phyloP scores from a whole-genome alignment of 2,113 vertebrate species.

The Hippocampus barbouri region DNA sequence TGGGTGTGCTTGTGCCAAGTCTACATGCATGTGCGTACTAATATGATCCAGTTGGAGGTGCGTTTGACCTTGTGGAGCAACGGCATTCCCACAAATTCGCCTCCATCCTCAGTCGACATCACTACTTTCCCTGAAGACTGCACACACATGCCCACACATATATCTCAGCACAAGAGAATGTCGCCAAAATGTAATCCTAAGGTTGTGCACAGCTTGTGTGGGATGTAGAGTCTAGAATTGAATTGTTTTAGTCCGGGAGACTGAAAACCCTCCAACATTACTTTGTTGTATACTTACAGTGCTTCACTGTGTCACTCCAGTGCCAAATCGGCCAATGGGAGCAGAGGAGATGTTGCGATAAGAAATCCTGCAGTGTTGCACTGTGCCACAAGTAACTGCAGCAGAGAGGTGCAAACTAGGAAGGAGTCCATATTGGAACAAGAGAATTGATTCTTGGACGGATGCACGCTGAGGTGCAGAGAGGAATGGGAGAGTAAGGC shows the following conservation, averaged over 20 bases:
- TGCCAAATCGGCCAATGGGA: constrained; percentile 27
- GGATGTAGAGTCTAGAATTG: constrained; percentile 12
- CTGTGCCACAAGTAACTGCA: constrained; percentile 44
- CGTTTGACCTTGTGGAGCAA: constrained; percentile 56
- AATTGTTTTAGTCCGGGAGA: constrained; percentile 8
- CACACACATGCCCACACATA: constrained; percentile 1
- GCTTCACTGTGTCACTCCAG: constrained; percentile 33
- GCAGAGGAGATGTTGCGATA: constrained; percentile 28
- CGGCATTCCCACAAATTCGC: constrained; percentile 41
- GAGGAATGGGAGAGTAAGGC: constrained; percentile 16
- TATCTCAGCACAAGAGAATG: background rate
- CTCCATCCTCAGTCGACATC: constrained; percentile 17
- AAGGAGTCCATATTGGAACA: constrained; percentile 38
- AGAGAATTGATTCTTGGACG: constrained; percentile 52
- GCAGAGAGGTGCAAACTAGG: constrained; percentile 30
- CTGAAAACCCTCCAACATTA: constrained; percentile 42
- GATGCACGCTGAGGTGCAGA: constrained; percentile 23
- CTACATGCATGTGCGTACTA: constrained; percentile 51
- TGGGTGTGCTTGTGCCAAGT: constrained; percentile 23
- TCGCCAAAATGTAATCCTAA: constrained; percentile 21
- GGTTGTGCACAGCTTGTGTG: background rate
- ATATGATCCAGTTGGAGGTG: constrained; percentile 41
- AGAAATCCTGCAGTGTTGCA: constrained; percentile 53
- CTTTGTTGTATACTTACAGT: constrained; percentile 20
- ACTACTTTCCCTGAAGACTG: constrained; percentile 15